These are phyloP conservation scores for Drosophila kepulauana DNA, from an alignment of 1,140 invertebrate genomes.

Conservation along the genomic window DNA sequence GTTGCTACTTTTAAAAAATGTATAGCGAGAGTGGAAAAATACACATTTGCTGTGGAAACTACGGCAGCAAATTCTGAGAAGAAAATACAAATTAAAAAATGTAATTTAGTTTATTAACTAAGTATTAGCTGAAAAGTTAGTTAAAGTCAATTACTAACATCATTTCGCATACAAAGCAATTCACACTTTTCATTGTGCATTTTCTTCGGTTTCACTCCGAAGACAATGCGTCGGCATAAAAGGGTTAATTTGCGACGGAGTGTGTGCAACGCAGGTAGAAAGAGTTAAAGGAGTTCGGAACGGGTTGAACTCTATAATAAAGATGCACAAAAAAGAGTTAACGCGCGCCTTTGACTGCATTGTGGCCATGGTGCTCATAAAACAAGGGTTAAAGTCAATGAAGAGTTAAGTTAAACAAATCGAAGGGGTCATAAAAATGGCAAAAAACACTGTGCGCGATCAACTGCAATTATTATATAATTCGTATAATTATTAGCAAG, in stretches of 20 bases:
- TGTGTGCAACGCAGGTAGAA: constrained; percentile 48
- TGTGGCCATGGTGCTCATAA: constrained; percentile 18
- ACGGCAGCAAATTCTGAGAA: constrained; percentile 22
- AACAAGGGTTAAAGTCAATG: constrained; percentile 43
- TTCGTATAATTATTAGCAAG: not conserved
- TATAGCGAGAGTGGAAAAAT: not conserved
- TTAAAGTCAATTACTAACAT: no score
- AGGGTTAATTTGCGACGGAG: constrained; percentile 56
- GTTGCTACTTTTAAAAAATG: constrained; percentile 15
- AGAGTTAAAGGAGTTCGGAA: constrained; percentile 8
- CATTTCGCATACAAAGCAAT: not conserved
- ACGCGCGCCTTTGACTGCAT: constrained; percentile 37
- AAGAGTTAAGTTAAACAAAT: constrained; percentile 37
- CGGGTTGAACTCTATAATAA: constrained; percentile 43
- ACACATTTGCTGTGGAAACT: constrained; percentile 3
- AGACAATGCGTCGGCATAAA: constrained; percentile 65
- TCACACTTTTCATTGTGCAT: constrained; percentile 39
- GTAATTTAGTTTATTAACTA: no score
- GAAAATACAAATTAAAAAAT: no score
- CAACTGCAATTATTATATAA: not conserved
- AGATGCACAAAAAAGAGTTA: constrained; percentile 78
- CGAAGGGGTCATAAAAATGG: constrained; percentile 4
- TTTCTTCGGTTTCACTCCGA: not conserved
- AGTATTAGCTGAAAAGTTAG: no score
- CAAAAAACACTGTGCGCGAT: not conserved